Evolutionary conservation across 2,888 invertebrate genomes (phyloP), one percentile per base, ranked within the genome.

Genomic region (Lasioglossum marginatum): DNA sequence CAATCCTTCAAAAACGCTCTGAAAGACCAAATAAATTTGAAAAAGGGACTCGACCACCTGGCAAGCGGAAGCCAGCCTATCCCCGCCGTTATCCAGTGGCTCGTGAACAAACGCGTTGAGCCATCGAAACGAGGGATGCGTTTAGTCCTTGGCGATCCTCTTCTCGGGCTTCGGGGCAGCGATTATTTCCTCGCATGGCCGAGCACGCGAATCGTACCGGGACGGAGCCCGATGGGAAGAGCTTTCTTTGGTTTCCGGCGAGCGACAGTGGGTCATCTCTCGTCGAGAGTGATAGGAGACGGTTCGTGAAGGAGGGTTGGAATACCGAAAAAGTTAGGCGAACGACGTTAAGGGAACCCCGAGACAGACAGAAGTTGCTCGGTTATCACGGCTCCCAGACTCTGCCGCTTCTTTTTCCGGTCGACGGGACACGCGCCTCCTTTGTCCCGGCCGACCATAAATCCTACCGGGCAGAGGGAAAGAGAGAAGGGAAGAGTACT

Each of bases 121-220:
- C 75, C 72, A n/a, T 40, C 73, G 57, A 57, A 52, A 71, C 37
- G 60, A n/a, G 68, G 74, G 60, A 73, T 40, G 77, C 66, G 66
- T 73, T 81, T 66, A 76, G 71, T 34, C 75, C 73, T 52, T 16
- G 48, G 27, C 57, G 27, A 79, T 57, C 74, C 52, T 23, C 10
- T 27, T 27, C 60, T 60, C 23, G 40, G 74, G 77, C 73, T 27
- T 31, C 12, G 23, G 48, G 74, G 73, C 73, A 82, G 74, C 84
- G 84, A 93, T 93, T 93, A 93, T 93, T 93, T 93, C 92, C 92
- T 92, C 92, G 92, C 92, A 83, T 83, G 89, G 88, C 87, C 86
- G 89, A 90, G 79, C 91, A 90, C 88, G 87, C 34, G 31, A 27
- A 31, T n/a, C 37, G n/a, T 52, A 37, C 34, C 23, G 34, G 34